Base-by-base conservation (phyloP, 2,113 vertebrate genomes). In the Ellobius talpinus region DNA sequence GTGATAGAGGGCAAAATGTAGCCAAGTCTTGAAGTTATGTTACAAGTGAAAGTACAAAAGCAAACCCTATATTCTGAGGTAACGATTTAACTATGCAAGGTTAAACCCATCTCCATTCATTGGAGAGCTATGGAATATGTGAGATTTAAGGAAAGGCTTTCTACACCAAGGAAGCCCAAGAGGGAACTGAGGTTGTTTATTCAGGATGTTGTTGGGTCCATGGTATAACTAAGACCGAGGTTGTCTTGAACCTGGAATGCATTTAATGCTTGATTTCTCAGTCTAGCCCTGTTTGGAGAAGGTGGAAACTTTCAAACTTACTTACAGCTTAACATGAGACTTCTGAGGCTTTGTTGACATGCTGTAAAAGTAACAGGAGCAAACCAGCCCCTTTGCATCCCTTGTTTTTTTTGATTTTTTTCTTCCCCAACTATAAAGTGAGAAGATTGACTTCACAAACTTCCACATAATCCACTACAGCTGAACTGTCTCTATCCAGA, bases 381-480 rank as follows among this genome's bases (percentile, higher is more conserved):
- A 72, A 7, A 26, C 5, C 7, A 19, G 14, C 3, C 3, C 74
- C 26, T 85, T 33, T 61, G 26, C 10, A 4, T 47, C 0, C 33
- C 16, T 55, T 39, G 1, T 31, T 16, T 52, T 85, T 1, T 65
- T 5, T 65, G 26, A 9, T 11, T 12, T 24, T 9, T 70, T 61
- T 17, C 39, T 7, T 61, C 58, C 16, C 31, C 0, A 29, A 21
- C 1, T 10, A 12, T 47, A 33, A 45, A 36, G n/a, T 61, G 13
- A 61, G 5, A 23, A 17, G 2, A 2, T 24, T n/a, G n/a, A 23
- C 6, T 7, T 55, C 42, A 39, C 1, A 0, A 0, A 5, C 11
- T 33, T 36, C 4, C 11, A 26, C 10, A 66, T 29, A 4, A 31
- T 0, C 16, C 52, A 12, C 50, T 3, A 4, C 33, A 4, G 12